Evolutionary conservation across 2,113 vertebrate species (phyloP).

Genomic region (Chaetops frenatus): DNA sequence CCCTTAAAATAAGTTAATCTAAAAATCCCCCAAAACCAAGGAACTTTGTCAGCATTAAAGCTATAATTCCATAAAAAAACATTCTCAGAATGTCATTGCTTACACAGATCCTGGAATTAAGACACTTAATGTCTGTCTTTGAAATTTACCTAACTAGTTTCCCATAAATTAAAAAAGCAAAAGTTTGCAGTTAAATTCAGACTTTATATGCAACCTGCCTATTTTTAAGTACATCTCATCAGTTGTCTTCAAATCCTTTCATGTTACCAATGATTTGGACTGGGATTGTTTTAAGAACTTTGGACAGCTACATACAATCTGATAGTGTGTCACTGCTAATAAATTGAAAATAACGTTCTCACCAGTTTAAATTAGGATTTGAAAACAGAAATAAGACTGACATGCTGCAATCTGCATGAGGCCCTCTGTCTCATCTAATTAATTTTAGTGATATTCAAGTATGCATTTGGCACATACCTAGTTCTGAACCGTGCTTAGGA

Average conservation of each 20-base stretch:
- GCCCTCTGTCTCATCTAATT: background rate
- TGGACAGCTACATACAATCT: background rate
- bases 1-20: background rate
- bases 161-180: background rate
- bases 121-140: background rate
- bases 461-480: background rate
- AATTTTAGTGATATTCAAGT: background rate
- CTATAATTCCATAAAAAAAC: background rate
- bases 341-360: background rate
- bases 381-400: background rate
- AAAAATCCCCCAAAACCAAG: accelerated
- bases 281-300: background rate
- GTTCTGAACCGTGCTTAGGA: background rate
- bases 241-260: background rate
- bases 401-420: background rate
- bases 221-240: background rate
- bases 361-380: background rate
- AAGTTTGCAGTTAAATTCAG: background rate
- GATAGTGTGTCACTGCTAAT: background rate
- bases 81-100: background rate
- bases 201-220: background rate
- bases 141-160: background rate
- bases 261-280: background rate
- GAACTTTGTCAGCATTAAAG: background rate
- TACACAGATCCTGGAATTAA: background rate